Evolutionary conservation across 2,797 vertebrate genomes (phyloP).

Genomic region (Threskiornis aethiopicus): DNA sequence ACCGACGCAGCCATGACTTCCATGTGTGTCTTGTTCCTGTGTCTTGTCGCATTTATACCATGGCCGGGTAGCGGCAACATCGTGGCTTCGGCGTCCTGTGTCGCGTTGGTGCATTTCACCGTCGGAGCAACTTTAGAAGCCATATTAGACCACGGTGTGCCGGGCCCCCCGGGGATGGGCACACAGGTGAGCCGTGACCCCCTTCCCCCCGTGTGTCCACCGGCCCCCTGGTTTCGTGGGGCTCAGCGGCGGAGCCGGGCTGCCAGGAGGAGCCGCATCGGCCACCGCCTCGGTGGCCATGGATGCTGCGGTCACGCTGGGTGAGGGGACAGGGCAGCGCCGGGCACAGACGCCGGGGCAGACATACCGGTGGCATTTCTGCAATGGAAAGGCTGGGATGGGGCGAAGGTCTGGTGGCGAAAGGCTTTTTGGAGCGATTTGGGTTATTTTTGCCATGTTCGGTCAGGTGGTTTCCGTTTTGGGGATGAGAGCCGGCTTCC

Average conservation of each 20-base stretch:
- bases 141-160: conserved; percentile 71
- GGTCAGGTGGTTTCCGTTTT: rapidly evolving
- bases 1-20: background rate
- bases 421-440: background rate
- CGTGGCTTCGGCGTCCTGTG: conserved; percentile 57
- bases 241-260: background rate
- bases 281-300: background rate
- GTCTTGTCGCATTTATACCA: background rate
- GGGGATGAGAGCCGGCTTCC: background rate
- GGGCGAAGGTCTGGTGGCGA: rapidly evolving
- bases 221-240: background rate
- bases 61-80: conserved; percentile 23
- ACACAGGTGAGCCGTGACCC: conserved; percentile 30
- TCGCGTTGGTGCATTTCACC: conserved; percentile 38
- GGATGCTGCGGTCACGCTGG: rapidly evolving
- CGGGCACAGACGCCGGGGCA: rapidly evolving
- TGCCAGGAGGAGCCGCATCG: background rate
- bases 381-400: background rate
- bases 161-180: conserved; percentile 1
- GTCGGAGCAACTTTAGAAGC: conserved; percentile 77
- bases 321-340: background rate
- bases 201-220: background rate
- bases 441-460: background rate
- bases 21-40: conserved; percentile 43
- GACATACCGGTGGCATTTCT: background rate